phyloP scores from a whole-genome alignment of 2,113 vertebrate species.

The Thryonomys swinderianus region DNA sequence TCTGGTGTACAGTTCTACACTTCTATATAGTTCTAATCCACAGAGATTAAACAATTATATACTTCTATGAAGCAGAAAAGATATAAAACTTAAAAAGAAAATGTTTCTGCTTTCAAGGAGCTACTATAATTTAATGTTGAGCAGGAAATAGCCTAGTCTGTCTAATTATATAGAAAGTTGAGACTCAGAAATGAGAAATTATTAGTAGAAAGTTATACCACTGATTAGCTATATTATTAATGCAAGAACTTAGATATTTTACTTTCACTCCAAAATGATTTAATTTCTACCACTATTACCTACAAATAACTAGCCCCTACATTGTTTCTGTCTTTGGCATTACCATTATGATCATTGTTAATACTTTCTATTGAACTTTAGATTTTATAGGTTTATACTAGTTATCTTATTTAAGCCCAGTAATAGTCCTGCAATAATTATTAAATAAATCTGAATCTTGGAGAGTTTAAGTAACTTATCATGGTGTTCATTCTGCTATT shows the following conservation, averaged over 20 bases:
- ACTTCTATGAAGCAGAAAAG: background rate
- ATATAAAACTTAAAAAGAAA: background rate
- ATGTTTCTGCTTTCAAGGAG: background rate
- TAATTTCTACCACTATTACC: background rate
- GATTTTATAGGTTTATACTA: background rate
- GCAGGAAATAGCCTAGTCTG: background rate
- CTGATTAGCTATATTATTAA: background rate
- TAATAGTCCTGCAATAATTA: background rate
- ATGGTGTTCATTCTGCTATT: background rate
- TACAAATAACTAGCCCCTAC: constrained; percentile 53
- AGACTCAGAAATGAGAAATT: constrained; percentile 17
- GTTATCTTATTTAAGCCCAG: background rate
- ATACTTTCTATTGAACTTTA: background rate
- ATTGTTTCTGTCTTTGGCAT: background rate
- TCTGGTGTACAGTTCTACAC: background rate
- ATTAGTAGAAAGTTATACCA: background rate
- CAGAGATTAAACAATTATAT: background rate
- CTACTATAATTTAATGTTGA: background rate
- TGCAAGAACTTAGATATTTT: background rate
- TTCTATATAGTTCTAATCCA: background rate
- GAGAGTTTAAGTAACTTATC: background rate
- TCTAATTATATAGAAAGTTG: background rate
- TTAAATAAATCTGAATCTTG: constrained; percentile 13
- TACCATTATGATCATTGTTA: background rate
- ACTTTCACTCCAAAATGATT: background rate